phyloP scores from a whole-genome alignment of 23 tunicate species.

The Diplosoma virens region DNA sequence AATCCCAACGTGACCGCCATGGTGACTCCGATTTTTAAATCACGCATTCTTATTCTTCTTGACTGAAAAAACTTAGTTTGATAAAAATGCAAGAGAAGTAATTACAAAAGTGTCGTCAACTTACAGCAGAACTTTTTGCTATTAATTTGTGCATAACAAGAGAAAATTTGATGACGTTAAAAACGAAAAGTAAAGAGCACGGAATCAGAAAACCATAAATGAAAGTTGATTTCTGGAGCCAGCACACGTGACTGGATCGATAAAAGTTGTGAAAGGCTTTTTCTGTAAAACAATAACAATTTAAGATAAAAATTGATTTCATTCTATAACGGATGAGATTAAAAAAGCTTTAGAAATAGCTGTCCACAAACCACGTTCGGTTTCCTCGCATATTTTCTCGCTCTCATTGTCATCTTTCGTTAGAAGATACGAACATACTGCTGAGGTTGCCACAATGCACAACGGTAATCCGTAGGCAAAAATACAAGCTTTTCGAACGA shows the following conservation, averaged over 20 bases:
- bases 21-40: conserved; percentile 6
- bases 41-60: not conserved
- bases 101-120: not conserved
- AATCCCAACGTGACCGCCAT: conserved; percentile 41
- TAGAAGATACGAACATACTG: not conserved
- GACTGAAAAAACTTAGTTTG: no score
- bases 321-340: no score
- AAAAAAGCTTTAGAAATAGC: no score
- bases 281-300: not conserved
- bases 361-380: no score
- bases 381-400: no score
- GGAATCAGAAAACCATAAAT: conserved; percentile 47
- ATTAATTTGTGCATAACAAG: conserved; percentile 10
- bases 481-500: not conserved
- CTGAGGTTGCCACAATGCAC: not conserved
- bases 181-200: conserved; percentile 11
- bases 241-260: conserved; percentile 31
- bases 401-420: no score
- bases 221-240: conserved; percentile 38
- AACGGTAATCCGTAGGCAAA: not conserved
- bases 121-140: not conserved
- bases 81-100: not conserved
- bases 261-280: not conserved
- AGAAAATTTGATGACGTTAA: conserved; percentile 25
- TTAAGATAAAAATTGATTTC: no score